Base-by-base conservation (phyloP, 1,140 invertebrate species). In the Aricia agestis region DNA sequence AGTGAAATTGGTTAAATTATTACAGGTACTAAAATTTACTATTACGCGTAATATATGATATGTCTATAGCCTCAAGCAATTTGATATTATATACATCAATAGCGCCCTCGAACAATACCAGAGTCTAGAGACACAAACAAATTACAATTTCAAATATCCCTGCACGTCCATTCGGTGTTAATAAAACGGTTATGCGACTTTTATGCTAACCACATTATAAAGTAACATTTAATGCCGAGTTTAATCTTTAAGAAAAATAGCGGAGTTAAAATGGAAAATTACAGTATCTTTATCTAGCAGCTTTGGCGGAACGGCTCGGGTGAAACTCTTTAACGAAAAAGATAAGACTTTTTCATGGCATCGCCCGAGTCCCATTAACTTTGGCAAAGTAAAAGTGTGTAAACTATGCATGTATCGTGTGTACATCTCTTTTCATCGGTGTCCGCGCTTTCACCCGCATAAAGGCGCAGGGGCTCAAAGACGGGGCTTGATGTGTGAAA, bases 331-430 rank as follows among this genome's bases (percentile, higher is more conserved):
- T 75, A 81, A 67, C 74, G 68, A 68, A 67, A 72, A 65, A 86
- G 80, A 86, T 84, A 85, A 83, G 75, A 74, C 76, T 76, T 81
- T 83, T 87, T 85, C 79, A 84, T 73, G 69, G 72, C 74, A 74
- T 77, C 78, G 78, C 79, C 78, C 77, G 78, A 78, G 76, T 83
- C 78, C 82, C 84, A 87, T 89, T 89, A 89, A 87, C 85, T 84
- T 85, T 73, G 81, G 82, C 82, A 86, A 82, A 84, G 85, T 85
- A 85, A 82, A 86, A 73, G 76, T 75, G 69, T 67, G 71, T 86
- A 82, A 86, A 87, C 82, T 89, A 89, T 87, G 85, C 85, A 86
- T 77, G 79, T 89, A 89, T 89, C 87, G 71, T 87, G 85, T 89
- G 79, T 87, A 81, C 85, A 89, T 89, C 86, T 88, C 86, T 78